Base-by-base conservation (phyloP, 2,888 invertebrate species). In the Augochlorella aurata region DNA sequence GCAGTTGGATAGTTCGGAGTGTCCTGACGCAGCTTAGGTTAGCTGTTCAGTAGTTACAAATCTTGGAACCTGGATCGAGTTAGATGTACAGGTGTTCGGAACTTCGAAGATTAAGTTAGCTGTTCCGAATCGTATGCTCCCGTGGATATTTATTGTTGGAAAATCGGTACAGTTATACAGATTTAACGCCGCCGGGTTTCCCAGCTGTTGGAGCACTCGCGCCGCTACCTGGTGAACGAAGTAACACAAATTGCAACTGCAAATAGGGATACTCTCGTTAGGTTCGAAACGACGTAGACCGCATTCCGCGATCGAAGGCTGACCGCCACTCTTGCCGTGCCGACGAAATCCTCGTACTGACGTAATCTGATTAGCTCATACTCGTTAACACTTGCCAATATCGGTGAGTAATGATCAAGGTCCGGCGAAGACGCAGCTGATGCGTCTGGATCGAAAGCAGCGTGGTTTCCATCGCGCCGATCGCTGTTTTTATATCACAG, bases 301-400 rank as follows among this genome's bases (percentile, higher is more conserved):
- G 78, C 82, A 74, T 83, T 83, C 81, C 71, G 49, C 21, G 54
- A 67, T 29, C 50, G 82, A 77, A 74, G 81, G 73, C 49, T 77
- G 74, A 70, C 76, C 58, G 54, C 29, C 74, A 61, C 49, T 74
- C 70, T 12, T 49, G 65, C 49, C 21, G 49, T 29, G 68, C 70
- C 72, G 58, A 45, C 69, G 71, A 68, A 78, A 78, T 82, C 71
- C 68, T 81, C 65, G n/a, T 38, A 73, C 52, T 77, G 82, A 83
- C 74, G 82, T 69, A 81, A 82, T 78, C 71, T 16, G 82, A 74
- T 83, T 82, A 78, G 72, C 63, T 78, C 74, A 65, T 50, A 67
- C 67, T 72, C 50, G 74, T 74, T 77, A 78, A 71, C 54, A 63
- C 70, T 76, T 18, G 65, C 44, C 65, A 63, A 49, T 72, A 74